Evolutionary conservation across 2,113 vertebrate genomes (phyloP), one percentile per base, ranked within the genome.

Genomic region (Ancistrus triradiatus): DNA sequence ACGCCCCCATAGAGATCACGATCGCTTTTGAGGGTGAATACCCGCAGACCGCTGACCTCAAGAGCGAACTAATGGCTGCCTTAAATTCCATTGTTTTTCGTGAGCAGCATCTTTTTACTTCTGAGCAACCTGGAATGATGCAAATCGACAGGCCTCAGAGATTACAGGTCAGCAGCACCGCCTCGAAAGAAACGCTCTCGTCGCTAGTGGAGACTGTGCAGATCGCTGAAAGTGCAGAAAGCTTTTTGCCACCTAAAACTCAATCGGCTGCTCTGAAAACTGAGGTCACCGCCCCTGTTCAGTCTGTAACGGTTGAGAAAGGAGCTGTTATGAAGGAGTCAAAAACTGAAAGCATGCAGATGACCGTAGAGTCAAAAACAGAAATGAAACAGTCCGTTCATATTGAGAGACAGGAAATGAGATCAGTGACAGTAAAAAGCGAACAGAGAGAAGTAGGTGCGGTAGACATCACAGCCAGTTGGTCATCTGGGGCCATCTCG

Each of bases 1-100:
- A 74, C 43, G 74, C 87, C 7, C 79, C 84, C 0, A 71, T 89
- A 72, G 94, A 98, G 84, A 78, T 95, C 48, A 87, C 89, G 4
- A 57, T 95, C 14, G 66, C 78, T 27, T 81, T 97, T 78, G 88
- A 85, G 74, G 88, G 88, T 10, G 22, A 90, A 43, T 91, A 86
- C 69, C 88, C 90, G 72, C 89, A 92, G 59, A 89, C 69, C 60
- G 86, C 88, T 75, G 84, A 93, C 28, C 80, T 94, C 56, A 86
- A 87, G 75, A 88, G 27, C 7, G 86, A 93, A 78, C 82, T 95
- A 4, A 84, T 88, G 58, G 86, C 92, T 73, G 87, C 88, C 44
- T 85, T 97, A 50, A 86, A 82, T 63, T 90, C 91, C 38, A 78
- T 96, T 55, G 66, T 95, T 49, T 90, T 81, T 80, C 87, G 91